Conservation (phyloP, 2,113 vertebrate species). For the Poeciliopsis occidentalis region DNA sequence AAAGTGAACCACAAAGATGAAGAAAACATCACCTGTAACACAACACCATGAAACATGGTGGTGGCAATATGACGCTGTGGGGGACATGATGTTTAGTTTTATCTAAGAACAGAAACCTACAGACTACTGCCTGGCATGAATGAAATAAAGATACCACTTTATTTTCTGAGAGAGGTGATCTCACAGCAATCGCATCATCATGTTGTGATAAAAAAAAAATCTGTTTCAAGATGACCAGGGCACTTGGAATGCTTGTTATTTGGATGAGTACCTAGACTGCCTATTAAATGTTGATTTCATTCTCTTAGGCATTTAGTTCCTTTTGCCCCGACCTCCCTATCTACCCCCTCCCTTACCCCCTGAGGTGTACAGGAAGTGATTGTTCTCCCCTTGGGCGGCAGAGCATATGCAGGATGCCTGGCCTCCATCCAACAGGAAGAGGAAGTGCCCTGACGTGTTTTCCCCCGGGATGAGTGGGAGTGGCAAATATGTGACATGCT, state of each 20-base stretch:
- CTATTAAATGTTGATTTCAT: slow-evolving; percentile 8
- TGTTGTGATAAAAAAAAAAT: slow-evolving; percentile 14
- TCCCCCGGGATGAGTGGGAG: slow-evolving; percentile 32
- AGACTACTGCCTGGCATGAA: slow-evolving; percentile 22
- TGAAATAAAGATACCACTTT: slow-evolving; percentile 11
- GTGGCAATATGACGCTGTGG: too few relatives aligned
- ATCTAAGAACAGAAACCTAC: slow-evolving; percentile 7
- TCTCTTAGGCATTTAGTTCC: background rate
- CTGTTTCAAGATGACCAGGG: background rate
- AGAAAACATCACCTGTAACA: too few relatives aligned
- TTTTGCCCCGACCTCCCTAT: background rate
- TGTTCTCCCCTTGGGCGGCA: slow-evolving; percentile 27
- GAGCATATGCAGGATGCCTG: slow-evolving; percentile 46
- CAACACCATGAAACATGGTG: too few relatives aligned
- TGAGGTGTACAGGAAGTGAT: slow-evolving; percentile 53
- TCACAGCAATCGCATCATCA: slow-evolving; percentile 29
- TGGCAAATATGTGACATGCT: slow-evolving; percentile 50
- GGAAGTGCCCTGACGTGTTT: slow-evolving; percentile 64
- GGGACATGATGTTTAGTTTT: too few relatives aligned
- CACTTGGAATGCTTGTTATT: slow-evolving; percentile 17
- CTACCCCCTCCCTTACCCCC: background rate
- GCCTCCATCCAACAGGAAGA: slow-evolving; percentile 64
- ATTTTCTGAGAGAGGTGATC: background rate
- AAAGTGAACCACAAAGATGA: too few relatives aligned
- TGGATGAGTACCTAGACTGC: background rate